Evolutionary conservation across 2,113 vertebrate species (phyloP), one percentile per base, ranked within the genome.

Genomic region (Marcusenius ussheri): DNA sequence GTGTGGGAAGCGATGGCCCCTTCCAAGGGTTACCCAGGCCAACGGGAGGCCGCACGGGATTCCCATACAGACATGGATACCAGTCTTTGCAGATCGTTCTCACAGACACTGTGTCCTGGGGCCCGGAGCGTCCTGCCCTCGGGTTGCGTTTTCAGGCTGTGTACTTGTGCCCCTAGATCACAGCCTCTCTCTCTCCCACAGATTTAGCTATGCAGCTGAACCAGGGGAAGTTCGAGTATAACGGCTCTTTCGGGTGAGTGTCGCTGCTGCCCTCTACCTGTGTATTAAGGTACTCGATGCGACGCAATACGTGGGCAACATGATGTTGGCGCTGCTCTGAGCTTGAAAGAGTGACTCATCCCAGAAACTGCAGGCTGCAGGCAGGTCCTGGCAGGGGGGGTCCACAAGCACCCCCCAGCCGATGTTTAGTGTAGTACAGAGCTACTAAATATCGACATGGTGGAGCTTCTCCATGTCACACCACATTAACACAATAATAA

Each of bases 191-290:
- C 42, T 95, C 93, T 93, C 91, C 93, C 85, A 94, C 96, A 99
- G 98, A 99, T 97, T 95, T 99, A 95, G 97, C 98, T 90, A 99
- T 99, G 98, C 98, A 99, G 93, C 90, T 99, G 96, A 99, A 99
- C 96, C 98, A 98, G 96, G 98, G 98, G 31, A 99, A 99, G 96
- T 99, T 97, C 93, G 98, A 99, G 93, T 99, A 99, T 95, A 99
- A 99, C 93, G 98, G 98, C 93, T 98, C 98, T 0, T 99, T 98
- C 21, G 98, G 98, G 98, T 99, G 93, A 98, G 98, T 96, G 95
- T 92, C 90, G 15, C 27, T 70, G 80, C 93, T 93, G 91, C 95
- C 91, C 49, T 27, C 62, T 70, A 70, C 62, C 62, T 70, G 62
- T 31, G n/a, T 70, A 19, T 70, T 70, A 31, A 31, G 62, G 62